Conservation (phyloP, 2,888 invertebrate genomes). For the Philereme transversata region DNA sequence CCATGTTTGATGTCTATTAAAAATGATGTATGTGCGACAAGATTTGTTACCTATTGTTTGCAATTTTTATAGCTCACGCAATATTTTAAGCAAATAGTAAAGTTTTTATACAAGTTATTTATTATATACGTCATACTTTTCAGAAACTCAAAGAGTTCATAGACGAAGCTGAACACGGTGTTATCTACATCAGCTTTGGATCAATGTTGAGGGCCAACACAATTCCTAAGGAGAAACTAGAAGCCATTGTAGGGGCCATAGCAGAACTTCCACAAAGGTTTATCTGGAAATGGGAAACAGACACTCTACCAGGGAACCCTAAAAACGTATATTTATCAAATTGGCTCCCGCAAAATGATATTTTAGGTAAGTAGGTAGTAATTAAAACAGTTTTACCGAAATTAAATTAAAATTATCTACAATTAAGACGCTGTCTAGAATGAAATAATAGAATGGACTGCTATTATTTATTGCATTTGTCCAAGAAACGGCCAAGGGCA, state of each 20-base stretch:
- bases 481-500: background rate
- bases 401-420: no score
- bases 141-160: constrained; percentile 86
- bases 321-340: constrained; percentile 84
- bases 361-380: constrained; percentile 50
- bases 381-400: no score
- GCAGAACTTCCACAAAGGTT: constrained; percentile 86
- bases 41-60: no score
- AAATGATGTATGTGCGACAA: no score
- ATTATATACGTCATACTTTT: constrained; percentile 34
- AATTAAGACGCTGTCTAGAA: no score
- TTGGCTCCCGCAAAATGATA: constrained; percentile 89
- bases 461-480: background rate
- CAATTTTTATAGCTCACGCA: no score
- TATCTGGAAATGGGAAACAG: constrained; percentile 90
- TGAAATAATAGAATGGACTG: no score
- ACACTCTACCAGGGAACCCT: constrained; percentile 81
- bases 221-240: constrained; percentile 83
- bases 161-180: constrained; percentile 85
- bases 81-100: no score
- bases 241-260: constrained; percentile 85
- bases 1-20: no score
- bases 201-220: constrained; percentile 87
- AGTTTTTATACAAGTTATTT: no score
- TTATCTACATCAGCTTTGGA: constrained; percentile 90